Base-by-base conservation (phyloP, 2,113 vertebrate genomes). In the Theristicus caerulescens region DNA sequence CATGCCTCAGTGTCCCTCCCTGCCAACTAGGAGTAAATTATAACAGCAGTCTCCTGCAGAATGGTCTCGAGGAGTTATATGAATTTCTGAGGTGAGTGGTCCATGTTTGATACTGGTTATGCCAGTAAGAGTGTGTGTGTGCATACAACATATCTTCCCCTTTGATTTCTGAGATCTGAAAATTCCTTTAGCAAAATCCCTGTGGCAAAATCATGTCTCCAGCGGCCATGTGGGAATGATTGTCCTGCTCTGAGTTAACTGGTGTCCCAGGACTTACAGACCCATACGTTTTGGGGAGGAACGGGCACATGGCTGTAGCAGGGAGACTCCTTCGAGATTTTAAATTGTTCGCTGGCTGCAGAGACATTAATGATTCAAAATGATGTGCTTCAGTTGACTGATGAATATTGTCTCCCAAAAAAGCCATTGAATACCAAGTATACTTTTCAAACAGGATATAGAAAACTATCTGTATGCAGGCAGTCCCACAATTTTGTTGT, bases 361-460 rank as follows among this genome's bases (percentile, higher is more conserved):
- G 64, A 66, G 85, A 69, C 85, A 81, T 6, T 82, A n/a, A 59
- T 91, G 86, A 79, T 86, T 91, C 87, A 88, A 61, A 92, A 67
- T 64, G 22, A 47, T 66, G 87, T 59, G 64, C 85, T 77, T 92
- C 55, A 13, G 55, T 16, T 95, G 94, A 96, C 65, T 69, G 83
- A 89, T 96, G 87, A 86, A 52, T 92, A 54, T 70, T 89, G 92
- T 95, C 91, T 96, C 77, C 81, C 52, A 49, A 89, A 93, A 91
- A 96, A 88, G 64, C 67, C 77, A 67, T 15, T 90, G 65, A 88
- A 96, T 93, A 93, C 80, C 73, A 93, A 86, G 76, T 81, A 52
- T 74, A 84, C 80, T 89, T 96, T 96, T 95, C 95, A 96, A 95
- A 58, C 25, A 78, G 85, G 82, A 24, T 73, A 34, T 16, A 34